These are phyloP conservation scores for Neoarius graeffei DNA, from an alignment of 2,113 vertebrate species.

Conservation along the genomic window DNA sequence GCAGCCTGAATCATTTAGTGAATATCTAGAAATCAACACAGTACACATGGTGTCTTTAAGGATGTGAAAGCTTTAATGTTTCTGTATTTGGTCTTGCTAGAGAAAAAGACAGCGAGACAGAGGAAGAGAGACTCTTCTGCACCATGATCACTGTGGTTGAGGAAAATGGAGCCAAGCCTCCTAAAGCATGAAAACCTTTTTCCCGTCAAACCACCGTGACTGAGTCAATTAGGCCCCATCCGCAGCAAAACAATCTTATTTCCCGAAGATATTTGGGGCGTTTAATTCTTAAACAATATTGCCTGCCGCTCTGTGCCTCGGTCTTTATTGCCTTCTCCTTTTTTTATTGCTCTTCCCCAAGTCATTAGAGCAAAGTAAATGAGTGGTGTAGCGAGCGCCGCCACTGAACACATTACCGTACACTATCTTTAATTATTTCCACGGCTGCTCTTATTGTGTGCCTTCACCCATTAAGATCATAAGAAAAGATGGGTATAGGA, in stretches of 20 bases:
- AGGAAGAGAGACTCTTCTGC: slow-evolving; percentile 51
- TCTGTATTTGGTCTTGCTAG: background rate
- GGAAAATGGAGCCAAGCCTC: slow-evolving; percentile 71
- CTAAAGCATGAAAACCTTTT: slow-evolving; percentile 73
- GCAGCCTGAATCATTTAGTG: background rate
- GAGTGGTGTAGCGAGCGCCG: slow-evolving; percentile 60
- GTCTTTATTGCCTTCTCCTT: slow-evolving; percentile 57
- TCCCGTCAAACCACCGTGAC: slow-evolving; percentile 76
- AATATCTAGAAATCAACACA: background rate
- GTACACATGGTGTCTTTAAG: background rate
- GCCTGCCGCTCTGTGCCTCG: slow-evolving; percentile 57
- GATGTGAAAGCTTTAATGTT: background rate
- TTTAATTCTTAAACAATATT: slow-evolving; percentile 73
- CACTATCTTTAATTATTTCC: slow-evolving; percentile 69
- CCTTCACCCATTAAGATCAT: slow-evolving; percentile 68
- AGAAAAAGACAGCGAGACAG: slow-evolving; percentile 20
- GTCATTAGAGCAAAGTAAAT: slow-evolving; percentile 68
- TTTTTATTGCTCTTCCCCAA: slow-evolving; percentile 62
- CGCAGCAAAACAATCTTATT: slow-evolving; percentile 71
- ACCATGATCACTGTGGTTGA: slow-evolving; percentile 63
- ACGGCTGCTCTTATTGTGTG: slow-evolving; percentile 65
- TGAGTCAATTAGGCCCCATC: slow-evolving; percentile 74
- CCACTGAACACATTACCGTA: slow-evolving; percentile 62
- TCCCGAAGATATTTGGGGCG: slow-evolving; percentile 71
- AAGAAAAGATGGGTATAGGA: slow-evolving; percentile 57